Conservation (phyloP, 2,888 invertebrate genomes). For the Cephonodes hylas region DNA sequence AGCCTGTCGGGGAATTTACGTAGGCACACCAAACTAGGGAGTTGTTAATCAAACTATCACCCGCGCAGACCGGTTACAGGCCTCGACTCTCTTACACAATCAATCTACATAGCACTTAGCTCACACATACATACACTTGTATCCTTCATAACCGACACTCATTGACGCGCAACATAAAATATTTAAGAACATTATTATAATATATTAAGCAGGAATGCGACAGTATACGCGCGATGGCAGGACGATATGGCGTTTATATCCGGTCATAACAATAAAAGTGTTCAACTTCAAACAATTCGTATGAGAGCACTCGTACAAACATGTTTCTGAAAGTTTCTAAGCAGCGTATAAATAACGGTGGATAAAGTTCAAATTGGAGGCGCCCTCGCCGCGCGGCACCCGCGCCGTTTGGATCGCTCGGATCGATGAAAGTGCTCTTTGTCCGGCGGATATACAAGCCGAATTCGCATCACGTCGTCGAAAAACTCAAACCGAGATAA, state of each 20-base stretch:
- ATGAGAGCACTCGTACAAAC: slow-evolving; percentile 66
- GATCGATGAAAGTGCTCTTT: slow-evolving; percentile 77
- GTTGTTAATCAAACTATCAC: slow-evolving; percentile 13
- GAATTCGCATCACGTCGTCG: slow-evolving; percentile 80
- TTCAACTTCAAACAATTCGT: slow-evolving; percentile 63
- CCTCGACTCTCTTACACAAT: background rate
- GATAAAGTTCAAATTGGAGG: slow-evolving; percentile 68
- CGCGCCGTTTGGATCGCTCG: slow-evolving; percentile 46
- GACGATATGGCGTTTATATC: slow-evolving; percentile 23
- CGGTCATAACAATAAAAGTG: slow-evolving; percentile 53
- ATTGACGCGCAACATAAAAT: background rate
- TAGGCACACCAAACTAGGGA: slow-evolving; percentile 11
- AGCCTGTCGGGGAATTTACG: slow-evolving; percentile 14
- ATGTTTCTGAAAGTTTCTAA: slow-evolving; percentile 72
- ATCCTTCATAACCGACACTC: slow-evolving; percentile 11
- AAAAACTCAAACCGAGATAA: slow-evolving; percentile 80
- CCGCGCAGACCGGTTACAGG: slow-evolving; percentile 6
- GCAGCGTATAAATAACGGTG: slow-evolving; percentile 75
- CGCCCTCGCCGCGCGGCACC: slow-evolving; percentile 44
- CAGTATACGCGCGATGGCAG: background rate
- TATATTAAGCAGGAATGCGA: background rate
- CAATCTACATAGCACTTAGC: background rate
- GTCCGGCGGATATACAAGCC: slow-evolving; percentile 74
- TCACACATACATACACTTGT: background rate
- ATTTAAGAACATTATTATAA: background rate